Conservation (phyloP, 2,888 invertebrate genomes). For the Drosophila vallismaia region DNA sequence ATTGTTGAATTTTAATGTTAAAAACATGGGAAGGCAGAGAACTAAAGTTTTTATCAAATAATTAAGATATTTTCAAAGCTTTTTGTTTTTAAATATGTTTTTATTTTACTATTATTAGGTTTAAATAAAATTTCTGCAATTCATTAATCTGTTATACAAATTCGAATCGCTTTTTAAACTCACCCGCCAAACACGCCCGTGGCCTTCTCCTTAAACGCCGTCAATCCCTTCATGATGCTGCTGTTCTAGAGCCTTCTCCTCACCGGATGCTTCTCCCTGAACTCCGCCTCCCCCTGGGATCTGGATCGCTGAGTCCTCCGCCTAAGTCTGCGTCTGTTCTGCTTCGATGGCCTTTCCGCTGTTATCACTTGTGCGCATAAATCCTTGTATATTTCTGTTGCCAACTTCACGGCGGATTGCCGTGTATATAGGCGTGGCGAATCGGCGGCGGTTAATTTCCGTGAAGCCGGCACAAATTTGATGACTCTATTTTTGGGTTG, state of each 20-base stretch:
- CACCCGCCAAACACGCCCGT: constrained; percentile 83
- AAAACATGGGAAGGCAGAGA: no score
- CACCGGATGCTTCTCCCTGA: constrained; percentile 4
- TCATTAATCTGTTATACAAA: constrained; percentile 3
- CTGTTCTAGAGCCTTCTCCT: constrained; percentile 15
- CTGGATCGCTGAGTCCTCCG: constrained; percentile 25
- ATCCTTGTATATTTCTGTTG: constrained; percentile 60
- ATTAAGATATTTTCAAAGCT: no score
- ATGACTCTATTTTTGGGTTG: constrained; percentile 69
- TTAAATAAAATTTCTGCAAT: background rate
- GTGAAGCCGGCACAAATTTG: constrained; percentile 60
- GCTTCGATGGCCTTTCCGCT: constrained; percentile 49
- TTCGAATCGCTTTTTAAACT: constrained; percentile 59
- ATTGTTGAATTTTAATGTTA: no score
- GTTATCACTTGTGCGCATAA: constrained; percentile 76
- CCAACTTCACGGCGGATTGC: constrained; percentile 72
- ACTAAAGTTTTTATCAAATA: no score
- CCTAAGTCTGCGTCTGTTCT: constrained; percentile 36
- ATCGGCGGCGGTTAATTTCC: constrained; percentile 69
- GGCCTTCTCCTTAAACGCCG: constrained; percentile 84
- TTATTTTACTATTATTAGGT: no score
- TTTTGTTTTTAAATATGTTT: no score
- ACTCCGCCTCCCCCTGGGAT: constrained; percentile 33
- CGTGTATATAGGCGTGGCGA: constrained; percentile 61
- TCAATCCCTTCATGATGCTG: constrained; percentile 83